Percentiles rank a stretch among this genome's conserved stretches.
phyloP scores from a whole-genome alignment of 2,113 vertebrate species.

The Aldabrachelys gigantea region DNA sequence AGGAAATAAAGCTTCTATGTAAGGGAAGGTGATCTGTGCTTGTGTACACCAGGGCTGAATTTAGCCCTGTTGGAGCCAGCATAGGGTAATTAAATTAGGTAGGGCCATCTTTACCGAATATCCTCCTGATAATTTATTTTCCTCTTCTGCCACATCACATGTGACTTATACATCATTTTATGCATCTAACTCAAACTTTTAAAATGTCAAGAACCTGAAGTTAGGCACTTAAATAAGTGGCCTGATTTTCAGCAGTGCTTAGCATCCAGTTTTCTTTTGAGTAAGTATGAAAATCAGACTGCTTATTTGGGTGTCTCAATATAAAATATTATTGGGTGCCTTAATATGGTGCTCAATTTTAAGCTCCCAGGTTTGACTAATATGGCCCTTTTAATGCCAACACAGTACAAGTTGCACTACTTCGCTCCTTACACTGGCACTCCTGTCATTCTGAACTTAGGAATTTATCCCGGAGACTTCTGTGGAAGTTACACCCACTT shows the following conservation, averaged over 20 bases:
- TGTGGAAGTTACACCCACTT: neutral
- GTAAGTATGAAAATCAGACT: neutral
- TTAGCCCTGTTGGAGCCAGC: conserved; percentile 15
- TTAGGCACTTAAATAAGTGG: neutral
- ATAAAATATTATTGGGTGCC: neutral
- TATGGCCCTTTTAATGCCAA: neutral
- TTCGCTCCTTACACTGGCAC: neutral
- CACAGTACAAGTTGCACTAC: neutral
- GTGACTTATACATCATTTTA: conserved; percentile 24
- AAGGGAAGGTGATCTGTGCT: conserved; percentile 31
- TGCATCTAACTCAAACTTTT: neutral
- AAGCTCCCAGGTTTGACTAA: neutral
- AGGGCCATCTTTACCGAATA: neutral
- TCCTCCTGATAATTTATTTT: conserved; percentile 47
- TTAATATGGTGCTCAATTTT: neutral
- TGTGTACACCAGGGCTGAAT: conserved; percentile 24
- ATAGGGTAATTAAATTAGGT: conserved; percentile 36
- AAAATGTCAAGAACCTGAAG: neutral
- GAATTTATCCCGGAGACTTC: neutral
- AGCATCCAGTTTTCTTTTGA: neutral
- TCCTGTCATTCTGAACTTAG: neutral
- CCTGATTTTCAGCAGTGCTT: neutral
- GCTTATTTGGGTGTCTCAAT: neutral
- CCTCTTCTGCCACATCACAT: conserved; percentile 16
- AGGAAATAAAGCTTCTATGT: neutral